Evolutionary conservation across 1,140 invertebrate genomes (phyloP).

Genomic region (Trachymyrmex septentrionalis): DNA sequence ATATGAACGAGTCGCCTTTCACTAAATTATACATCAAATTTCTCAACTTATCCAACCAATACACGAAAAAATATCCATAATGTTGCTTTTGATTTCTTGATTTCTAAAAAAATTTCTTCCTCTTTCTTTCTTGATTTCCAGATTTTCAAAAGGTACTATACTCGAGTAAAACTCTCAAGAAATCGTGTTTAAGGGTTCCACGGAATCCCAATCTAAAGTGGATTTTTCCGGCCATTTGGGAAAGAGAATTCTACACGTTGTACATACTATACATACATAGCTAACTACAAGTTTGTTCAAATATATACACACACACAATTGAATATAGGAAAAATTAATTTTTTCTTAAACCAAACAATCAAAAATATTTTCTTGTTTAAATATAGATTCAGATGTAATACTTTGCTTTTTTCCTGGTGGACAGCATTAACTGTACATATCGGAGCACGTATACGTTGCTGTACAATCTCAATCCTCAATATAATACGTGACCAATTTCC

Average conservation of each 20-base stretch:
- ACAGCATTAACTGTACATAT: slow-evolving; percentile 32
- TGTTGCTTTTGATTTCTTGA: slow-evolving; percentile 21
- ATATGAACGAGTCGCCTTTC: slow-evolving; percentile 36
- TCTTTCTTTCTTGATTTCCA: slow-evolving; percentile 2
- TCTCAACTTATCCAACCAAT: slow-evolving; percentile 1
- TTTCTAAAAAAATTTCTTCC: slow-evolving; percentile 12
- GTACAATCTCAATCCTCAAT: slow-evolving; percentile 8
- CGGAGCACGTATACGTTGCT: slow-evolving; percentile 8
- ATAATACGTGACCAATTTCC: slow-evolving; percentile 30
- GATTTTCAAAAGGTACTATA: slow-evolving; percentile 21
- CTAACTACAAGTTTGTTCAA: not conserved
- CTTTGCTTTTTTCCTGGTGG: not conserved
- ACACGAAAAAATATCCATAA: slow-evolving; percentile 39
- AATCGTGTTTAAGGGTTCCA: slow-evolving; percentile 9
- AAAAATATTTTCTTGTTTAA: slow-evolving; percentile 3
- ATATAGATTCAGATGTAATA: not conserved
- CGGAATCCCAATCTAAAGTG: slow-evolving; percentile 24
- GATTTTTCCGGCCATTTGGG: slow-evolving; percentile 8
- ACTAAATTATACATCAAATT: slow-evolving; percentile 47
- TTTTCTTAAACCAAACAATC: not conserved
- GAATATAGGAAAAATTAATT: not conserved
- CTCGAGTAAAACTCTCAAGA: slow-evolving; percentile 1
- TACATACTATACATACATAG: not conserved
- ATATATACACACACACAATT: slow-evolving; percentile 13
- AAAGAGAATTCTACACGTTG: slow-evolving; percentile 21